These are phyloP conservation scores for Apocheima hispidaria DNA, from an alignment of 2,888 invertebrate genomes.

Conservation along the genomic window DNA sequence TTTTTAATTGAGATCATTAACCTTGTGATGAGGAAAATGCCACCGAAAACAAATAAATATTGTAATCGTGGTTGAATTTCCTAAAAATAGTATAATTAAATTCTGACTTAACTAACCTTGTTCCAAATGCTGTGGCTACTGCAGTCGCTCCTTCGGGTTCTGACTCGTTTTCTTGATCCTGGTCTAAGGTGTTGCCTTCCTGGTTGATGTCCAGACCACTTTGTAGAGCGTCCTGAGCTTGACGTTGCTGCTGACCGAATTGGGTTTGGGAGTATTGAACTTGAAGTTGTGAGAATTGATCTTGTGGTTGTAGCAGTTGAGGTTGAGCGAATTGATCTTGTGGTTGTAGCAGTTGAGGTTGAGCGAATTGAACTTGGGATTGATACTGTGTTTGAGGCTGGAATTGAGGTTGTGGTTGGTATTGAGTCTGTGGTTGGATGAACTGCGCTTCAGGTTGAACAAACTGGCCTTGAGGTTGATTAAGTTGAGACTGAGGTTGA, in stretches of 20 bases:
- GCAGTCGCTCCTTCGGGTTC: constrained; percentile 65
- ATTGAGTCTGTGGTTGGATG: constrained; percentile 46
- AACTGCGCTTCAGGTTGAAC: constrained; percentile 29
- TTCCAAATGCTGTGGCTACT: constrained; percentile 77
- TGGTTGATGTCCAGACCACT: constrained; percentile 74
- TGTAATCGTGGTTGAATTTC: constrained; percentile 5
- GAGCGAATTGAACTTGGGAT: constrained; percentile 19
- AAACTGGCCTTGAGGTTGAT: constrained; percentile 47
- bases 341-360: constrained; percentile 18
- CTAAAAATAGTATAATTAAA: constrained; percentile 33
- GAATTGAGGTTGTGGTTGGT: constrained; percentile 22
- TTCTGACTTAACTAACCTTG: constrained; percentile 66
- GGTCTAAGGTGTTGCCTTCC: constrained; percentile 72
- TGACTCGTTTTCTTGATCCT: constrained; percentile 55
- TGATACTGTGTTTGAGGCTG: constrained; percentile 45
- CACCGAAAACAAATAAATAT: constrained; percentile 13
- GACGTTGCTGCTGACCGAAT: constrained; percentile 51
- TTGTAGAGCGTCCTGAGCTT: constrained; percentile 61
- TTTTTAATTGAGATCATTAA: neutral
- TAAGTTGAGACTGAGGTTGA: constrained; percentile 45
- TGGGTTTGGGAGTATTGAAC: constrained; percentile 29
- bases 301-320: constrained; percentile 41
- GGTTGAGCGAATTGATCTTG: constrained; percentile 42
- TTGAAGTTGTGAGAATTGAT: constrained; percentile 17
- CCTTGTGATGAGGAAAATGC: neutral